Percentiles rank a stretch among this genome's conserved stretches.
These are phyloP conservation scores for Rhysida immarginata DNA, from an alignment of 1,140 invertebrate genomes.

Conservation along the genomic window DNA sequence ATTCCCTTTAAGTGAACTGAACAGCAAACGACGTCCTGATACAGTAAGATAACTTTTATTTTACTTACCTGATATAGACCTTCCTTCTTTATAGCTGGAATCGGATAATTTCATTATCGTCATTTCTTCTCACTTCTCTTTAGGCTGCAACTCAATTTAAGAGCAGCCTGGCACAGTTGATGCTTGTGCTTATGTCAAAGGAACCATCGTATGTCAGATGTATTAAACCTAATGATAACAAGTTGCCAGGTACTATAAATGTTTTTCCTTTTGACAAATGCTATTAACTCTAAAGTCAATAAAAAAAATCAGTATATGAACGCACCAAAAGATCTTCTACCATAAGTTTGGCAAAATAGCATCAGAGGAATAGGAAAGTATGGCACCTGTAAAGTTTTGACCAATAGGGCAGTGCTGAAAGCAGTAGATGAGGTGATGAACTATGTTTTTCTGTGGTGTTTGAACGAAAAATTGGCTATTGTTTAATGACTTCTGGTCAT, in stretches of 20 bases:
- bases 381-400: too few relatives aligned
- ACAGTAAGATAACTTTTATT: constrained; percentile 33
- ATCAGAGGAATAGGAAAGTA: too few relatives aligned
- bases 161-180: constrained; percentile 62
- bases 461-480: too few relatives aligned
- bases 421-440: too few relatives aligned
- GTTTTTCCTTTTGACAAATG: too few relatives aligned
- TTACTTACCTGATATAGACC: constrained; percentile 1
- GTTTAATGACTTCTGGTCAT: too few relatives aligned
- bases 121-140: constrained; percentile 4
- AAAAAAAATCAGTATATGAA: too few relatives aligned
- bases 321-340: too few relatives aligned
- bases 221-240: constrained; percentile 73
- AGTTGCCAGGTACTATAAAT: constrained; percentile 45
- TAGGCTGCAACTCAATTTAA: constrained; percentile 77
- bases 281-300: too few relatives aligned
- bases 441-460: too few relatives aligned
- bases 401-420: too few relatives aligned
- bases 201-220: constrained; percentile 84
- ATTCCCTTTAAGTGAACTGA: constrained; percentile 46
- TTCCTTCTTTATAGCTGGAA: neutral
- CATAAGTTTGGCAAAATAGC: too few relatives aligned
- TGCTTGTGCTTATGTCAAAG: constrained; percentile 70
- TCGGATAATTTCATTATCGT: neutral
- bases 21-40: constrained; percentile 64